Conservation (phyloP, 2,888 invertebrate genomes). For the Limnephilus auricula region DNA sequence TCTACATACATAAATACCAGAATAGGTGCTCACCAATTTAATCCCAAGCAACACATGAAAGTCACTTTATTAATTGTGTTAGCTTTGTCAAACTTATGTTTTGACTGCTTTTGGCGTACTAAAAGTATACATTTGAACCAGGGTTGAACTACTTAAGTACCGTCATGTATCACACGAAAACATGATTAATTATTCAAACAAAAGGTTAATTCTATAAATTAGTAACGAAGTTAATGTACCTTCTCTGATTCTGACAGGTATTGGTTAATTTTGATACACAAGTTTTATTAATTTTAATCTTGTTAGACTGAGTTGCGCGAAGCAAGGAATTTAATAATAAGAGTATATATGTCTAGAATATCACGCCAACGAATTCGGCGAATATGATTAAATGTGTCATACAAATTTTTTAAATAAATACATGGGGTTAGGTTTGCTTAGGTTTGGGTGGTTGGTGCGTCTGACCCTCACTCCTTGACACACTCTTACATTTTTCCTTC, state of each 20-base stretch:
- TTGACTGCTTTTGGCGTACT: not conserved
- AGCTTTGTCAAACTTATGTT: not conserved
- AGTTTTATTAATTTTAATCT: not conserved
- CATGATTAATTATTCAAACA: conserved; percentile 16
- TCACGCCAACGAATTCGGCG: not conserved
- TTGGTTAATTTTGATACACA: conserved; percentile 7
- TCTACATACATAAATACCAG: not conserved
- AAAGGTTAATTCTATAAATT: conserved; percentile 16
- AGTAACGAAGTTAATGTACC: not conserved
- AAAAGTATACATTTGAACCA: not conserved
- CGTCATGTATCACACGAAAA: not conserved
- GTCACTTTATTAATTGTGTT: not conserved
- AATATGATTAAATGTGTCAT: not conserved
- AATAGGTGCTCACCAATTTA: not conserved
- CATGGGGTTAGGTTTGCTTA: too few relatives aligned
- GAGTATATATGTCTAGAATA: not conserved
- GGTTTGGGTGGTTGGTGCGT: too few relatives aligned
- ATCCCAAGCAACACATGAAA: not conserved
- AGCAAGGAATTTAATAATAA: not conserved
- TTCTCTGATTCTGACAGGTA: not conserved
- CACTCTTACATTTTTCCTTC: too few relatives aligned
- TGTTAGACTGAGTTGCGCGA: not conserved
- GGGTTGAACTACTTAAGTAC: not conserved
- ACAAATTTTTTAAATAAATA: too few relatives aligned
- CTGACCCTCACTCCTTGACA: too few relatives aligned